Conservation (phyloP, 2,113 vertebrate genomes). For the Seriola aureovittata region DNA sequence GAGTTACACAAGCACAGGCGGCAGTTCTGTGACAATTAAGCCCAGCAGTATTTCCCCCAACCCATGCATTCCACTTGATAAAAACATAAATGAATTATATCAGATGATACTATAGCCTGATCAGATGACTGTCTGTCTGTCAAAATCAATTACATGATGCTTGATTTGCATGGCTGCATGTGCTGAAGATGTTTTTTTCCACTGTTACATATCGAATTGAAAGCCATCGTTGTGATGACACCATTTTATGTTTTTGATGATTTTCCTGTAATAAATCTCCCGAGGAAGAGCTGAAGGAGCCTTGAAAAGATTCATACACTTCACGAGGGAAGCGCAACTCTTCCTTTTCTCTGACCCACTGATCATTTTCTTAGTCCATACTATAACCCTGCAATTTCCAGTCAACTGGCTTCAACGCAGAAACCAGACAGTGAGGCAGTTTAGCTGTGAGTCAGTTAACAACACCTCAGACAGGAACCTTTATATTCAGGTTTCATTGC, state of each 20-base stretch:
- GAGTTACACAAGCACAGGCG: not conserved
- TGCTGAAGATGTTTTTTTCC: not conserved
- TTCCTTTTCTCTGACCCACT: too few species aligned
- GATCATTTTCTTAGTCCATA: not conserved
- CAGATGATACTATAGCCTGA: not conserved
- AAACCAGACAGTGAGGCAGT: not conserved
- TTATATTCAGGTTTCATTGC: not conserved
- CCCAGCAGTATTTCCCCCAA: not conserved
- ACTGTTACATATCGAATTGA: not conserved
- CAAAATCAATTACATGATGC: not conserved
- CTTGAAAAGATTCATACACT: too few species aligned
- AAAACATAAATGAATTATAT: not conserved
- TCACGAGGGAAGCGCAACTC: too few species aligned
- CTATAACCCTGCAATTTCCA: too few species aligned
- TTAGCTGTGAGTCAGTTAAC: constrained; percentile 1
- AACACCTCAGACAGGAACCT: not conserved
- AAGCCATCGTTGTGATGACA: not conserved
- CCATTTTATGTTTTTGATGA: too few species aligned
- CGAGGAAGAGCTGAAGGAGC: not conserved
- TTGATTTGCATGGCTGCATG: not conserved
- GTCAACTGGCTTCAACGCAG: too few species aligned
- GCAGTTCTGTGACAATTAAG: not conserved
- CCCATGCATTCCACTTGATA: not conserved
- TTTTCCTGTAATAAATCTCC: not conserved
- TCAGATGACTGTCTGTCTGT: not conserved